These are phyloP conservation scores for Saguinus midas DNA, from an alignment of 2,113 vertebrate genomes.

Conservation along the genomic window DNA sequence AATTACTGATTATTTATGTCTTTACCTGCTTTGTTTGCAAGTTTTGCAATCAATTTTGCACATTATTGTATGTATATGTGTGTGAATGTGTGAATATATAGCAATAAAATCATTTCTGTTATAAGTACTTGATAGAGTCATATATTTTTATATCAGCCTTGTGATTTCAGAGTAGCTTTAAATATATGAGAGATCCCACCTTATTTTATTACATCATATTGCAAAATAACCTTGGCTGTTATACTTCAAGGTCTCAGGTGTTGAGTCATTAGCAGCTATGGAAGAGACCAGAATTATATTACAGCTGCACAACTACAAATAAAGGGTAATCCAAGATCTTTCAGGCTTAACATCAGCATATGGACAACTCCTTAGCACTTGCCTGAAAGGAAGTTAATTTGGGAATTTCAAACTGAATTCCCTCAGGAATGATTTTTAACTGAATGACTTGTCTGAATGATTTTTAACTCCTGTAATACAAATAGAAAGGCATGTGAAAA, in stretches of 20 bases:
- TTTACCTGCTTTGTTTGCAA: slow-evolving; percentile 76
- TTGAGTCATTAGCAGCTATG: slow-evolving; percentile 77
- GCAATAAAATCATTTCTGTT: slow-evolving; percentile 75
- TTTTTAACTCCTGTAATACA: slow-evolving; percentile 70
- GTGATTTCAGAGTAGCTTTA: slow-evolving; percentile 62
- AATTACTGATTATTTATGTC: slow-evolving; percentile 81
- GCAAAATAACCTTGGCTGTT: slow-evolving; percentile 83
- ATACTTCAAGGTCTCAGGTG: slow-evolving; percentile 79
- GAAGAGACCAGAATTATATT: slow-evolving; percentile 72
- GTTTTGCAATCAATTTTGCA: slow-evolving; percentile 70
- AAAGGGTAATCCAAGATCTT: slow-evolving; percentile 80
- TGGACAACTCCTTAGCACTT: slow-evolving; percentile 71
- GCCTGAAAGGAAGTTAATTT: slow-evolving; percentile 73
- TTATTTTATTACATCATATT: slow-evolving; percentile 69
- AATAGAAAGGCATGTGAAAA: slow-evolving; percentile 30
- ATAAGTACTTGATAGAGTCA: slow-evolving; percentile 70
- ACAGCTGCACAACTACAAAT: slow-evolving; percentile 74
- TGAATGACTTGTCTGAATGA: slow-evolving; percentile 70
- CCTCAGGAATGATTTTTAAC: slow-evolving; percentile 72
- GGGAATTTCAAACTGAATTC: slow-evolving; percentile 71
- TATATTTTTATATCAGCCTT: slow-evolving; percentile 75
- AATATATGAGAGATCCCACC: slow-evolving; percentile 60
- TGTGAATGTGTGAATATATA: not conserved
- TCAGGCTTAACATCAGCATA: slow-evolving; percentile 83
- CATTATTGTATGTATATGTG: not conserved